Evolutionary conservation across 2,797 vertebrate species (phyloP), one percentile per base, ranked within the genome.

Genomic region (Coregonus suidteri): DNA sequence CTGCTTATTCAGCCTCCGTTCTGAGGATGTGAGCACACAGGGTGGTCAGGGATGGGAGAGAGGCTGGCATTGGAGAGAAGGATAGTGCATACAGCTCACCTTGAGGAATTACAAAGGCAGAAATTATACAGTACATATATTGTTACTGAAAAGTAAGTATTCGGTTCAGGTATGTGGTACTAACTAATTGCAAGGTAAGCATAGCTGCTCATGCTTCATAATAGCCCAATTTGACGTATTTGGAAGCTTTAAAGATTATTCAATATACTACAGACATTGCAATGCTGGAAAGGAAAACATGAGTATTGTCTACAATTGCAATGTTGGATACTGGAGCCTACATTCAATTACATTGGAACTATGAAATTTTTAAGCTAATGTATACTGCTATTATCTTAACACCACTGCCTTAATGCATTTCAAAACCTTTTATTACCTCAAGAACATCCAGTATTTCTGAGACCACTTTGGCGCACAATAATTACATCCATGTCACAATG

Each of bases 231-330:
- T 86, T 77, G 69, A 75, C 85, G 11, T 68, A 82, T 87, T 76
- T 77, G 83, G 37, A 53, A 75, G 79, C 54, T 18, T 81, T 53
- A 20, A 5, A 37, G 34, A 25, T 15, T 25, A 30, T 75, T 65
- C 37, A 13, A 31, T 75, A 47, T 13, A 34, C 31, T 68, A 74
- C 64, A 71, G 77, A 9, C 77, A 74, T 71, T 35, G n/a, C 76
- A 79, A 35, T 83, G 79, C 78, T 89, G 86, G 62, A 81, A 76
- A 67, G 82, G 88, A 89, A 89, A 89, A 87, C 83, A 87, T 83
- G 84, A 90, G 85, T 73, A 4, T 80, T 81, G 84, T 85, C 30
- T 16, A 31, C 30, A 14, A 31, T 16, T 34, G 13, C 4, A 4
- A 31, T 35, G 65, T 14, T 67, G 20, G n/a, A 3, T 62, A 20